These are phyloP conservation scores for Mus caroli DNA, from an alignment of 2,797 vertebrate species.

Conservation along the genomic window DNA sequence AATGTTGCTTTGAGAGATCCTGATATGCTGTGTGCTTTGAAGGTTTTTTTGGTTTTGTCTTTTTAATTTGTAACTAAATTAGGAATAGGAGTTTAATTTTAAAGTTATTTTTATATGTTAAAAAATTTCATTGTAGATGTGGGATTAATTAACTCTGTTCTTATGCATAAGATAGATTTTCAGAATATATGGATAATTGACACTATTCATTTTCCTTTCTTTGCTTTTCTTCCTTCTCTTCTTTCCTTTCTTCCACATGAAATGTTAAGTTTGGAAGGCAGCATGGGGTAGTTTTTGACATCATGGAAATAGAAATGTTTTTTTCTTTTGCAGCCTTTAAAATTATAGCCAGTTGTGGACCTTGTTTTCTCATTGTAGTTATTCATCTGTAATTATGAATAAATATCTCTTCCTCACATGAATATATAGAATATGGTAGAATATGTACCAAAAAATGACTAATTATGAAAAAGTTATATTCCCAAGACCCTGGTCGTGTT, in stretches of 20 bases:
- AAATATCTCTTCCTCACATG: background rate
- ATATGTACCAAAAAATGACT: constrained; percentile 49
- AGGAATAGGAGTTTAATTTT: constrained; percentile 43
- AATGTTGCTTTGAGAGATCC: constrained; percentile 53
- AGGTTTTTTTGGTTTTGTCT: constrained; percentile 7
- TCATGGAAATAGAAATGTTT: constrained; percentile 16
- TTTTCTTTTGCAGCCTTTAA: constrained; percentile 60
- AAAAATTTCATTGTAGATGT: constrained; percentile 33
- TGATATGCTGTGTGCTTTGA: constrained; percentile 31
- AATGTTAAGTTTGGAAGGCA: constrained; percentile 50
- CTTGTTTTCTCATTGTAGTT: constrained; percentile 46
- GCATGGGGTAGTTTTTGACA: constrained; percentile 33
- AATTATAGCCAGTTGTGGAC: background rate
- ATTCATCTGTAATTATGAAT: background rate
- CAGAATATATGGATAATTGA: constrained; percentile 25
- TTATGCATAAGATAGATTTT: constrained; percentile 5
- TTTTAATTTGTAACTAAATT: constrained; percentile 8
- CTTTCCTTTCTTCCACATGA: background rate
- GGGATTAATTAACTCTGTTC: constrained; percentile 20
- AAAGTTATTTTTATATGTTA: constrained; percentile 27
- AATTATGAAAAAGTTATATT: constrained; percentile 66
- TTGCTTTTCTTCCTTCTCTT: background rate
- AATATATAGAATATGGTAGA: constrained; percentile 15
- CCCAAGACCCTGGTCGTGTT: constrained; percentile 26
- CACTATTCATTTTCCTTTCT: background rate